Conservation (phyloP, 2,888 invertebrate species). For the Agriotes lineatus region DNA sequence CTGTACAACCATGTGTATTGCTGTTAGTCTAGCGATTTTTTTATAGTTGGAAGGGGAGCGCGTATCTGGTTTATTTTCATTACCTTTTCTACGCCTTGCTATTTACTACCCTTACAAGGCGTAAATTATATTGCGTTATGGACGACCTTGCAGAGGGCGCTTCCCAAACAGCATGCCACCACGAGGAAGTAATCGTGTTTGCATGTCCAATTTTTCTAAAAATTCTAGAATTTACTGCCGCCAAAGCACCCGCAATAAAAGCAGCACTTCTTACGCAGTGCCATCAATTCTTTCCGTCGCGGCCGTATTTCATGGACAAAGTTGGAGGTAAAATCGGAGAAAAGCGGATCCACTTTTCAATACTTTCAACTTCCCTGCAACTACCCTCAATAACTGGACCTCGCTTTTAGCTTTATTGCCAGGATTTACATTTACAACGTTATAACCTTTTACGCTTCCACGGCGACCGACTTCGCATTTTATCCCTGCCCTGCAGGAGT, state of each 20-base stretch:
- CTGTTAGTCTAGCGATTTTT: too few species aligned
- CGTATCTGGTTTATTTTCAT: too few species aligned
- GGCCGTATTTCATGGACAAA: conserved; percentile 2
- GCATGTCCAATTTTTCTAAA: too few species aligned
- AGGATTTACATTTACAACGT: conserved; percentile 43
- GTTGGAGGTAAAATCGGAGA: conserved; percentile 6
- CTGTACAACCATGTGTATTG: too few species aligned
- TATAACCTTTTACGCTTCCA: conserved; percentile 40
- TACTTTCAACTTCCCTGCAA: conserved; percentile 23
- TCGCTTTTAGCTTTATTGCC: conserved; percentile 40
- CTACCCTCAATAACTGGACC: conserved; percentile 35
- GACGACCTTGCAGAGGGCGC: too few species aligned
- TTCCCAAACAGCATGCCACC: too few species aligned
- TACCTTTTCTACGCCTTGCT: too few species aligned
- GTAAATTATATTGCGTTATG: too few species aligned
- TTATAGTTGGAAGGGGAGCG: too few species aligned
- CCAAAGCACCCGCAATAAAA: neutral
- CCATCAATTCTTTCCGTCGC: neutral
- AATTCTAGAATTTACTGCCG: too few species aligned
- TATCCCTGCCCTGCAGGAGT: conserved; percentile 7
- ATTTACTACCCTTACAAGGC: too few species aligned
- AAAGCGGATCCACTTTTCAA: conserved; percentile 27
- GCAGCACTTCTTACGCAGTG: neutral
- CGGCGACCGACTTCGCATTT: conserved; percentile 17
- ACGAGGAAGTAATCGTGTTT: too few species aligned